Conservation (phyloP, 2,797 vertebrate species). For the Chelmon rostratus region DNA sequence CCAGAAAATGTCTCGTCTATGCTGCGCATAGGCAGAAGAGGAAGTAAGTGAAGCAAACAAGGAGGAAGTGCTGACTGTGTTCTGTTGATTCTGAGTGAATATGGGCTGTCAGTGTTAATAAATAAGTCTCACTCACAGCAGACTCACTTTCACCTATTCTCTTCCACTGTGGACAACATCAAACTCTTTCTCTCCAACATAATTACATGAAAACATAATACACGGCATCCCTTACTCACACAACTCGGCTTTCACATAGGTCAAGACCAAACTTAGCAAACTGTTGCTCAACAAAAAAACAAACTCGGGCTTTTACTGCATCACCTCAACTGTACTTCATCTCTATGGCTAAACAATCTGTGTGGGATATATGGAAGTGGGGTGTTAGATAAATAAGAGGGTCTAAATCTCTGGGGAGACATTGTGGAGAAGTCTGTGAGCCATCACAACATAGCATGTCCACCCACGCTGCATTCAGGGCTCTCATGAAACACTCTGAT, state of each 20-base stretch:
- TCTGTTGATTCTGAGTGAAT: slow-evolving; percentile 61
- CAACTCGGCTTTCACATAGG: background rate
- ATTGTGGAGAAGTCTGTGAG: slow-evolving; percentile 38
- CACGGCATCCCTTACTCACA: background rate
- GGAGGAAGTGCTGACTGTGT: slow-evolving; percentile 77
- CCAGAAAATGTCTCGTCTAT: slow-evolving; percentile 39
- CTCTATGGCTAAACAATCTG: slow-evolving; percentile 33
- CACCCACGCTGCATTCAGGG: slow-evolving; percentile 56
- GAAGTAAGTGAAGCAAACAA: slow-evolving; percentile 73
- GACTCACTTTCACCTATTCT: slow-evolving; percentile 36
- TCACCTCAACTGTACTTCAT: slow-evolving; percentile 15
- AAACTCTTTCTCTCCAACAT: background rate
- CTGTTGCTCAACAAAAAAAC: slow-evolving; percentile 25
- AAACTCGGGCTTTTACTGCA: background rate
- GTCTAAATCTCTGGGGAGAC: slow-evolving; percentile 46
- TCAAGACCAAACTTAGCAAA: slow-evolving; percentile 1
- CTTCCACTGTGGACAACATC: slow-evolving; percentile 1
- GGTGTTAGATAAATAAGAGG: slow-evolving; percentile 46
- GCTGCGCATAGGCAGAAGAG: slow-evolving; percentile 70
- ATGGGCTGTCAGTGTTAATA: slow-evolving; percentile 60
- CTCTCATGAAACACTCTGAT: slow-evolving; percentile 35
- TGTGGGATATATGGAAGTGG: slow-evolving; percentile 18
- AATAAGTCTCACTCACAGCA: slow-evolving; percentile 50
- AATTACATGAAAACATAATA: background rate
- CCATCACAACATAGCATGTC: slow-evolving; percentile 50